These are phyloP conservation scores for Opisthocomus hoazin DNA, from an alignment of 2,113 vertebrate genomes.

Conservation along the genomic window DNA sequence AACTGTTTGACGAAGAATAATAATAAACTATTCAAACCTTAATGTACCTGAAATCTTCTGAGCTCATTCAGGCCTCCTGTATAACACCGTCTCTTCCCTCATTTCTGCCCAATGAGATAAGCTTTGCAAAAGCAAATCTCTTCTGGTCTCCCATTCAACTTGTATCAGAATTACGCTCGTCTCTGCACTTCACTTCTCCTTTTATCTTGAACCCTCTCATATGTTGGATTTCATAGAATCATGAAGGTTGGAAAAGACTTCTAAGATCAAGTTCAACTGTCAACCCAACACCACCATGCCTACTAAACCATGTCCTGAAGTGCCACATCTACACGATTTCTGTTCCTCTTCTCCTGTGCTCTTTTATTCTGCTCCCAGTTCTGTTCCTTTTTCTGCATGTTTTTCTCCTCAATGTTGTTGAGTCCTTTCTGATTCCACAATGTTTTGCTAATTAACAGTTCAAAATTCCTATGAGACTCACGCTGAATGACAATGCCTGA, in stretches of 20 bases:
- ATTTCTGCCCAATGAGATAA: neutral
- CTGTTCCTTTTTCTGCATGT: neutral
- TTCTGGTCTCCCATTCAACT: neutral
- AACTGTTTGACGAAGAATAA: neutral
- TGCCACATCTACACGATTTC: too few relatives aligned
- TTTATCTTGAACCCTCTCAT: neutral
- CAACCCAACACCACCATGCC: too few relatives aligned
- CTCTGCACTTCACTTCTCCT: neutral
- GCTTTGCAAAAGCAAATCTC: neutral
- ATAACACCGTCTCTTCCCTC: neutral
- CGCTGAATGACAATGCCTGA: neutral
- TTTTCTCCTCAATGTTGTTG: neutral
- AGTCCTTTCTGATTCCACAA: neutral
- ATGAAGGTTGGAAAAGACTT: too few relatives aligned
- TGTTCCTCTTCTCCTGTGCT: neutral
- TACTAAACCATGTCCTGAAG: too few relatives aligned
- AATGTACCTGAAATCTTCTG: neutral
- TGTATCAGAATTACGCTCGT: neutral
- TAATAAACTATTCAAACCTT: neutral
- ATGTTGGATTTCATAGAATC: too few relatives aligned
- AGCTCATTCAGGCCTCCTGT: neutral
- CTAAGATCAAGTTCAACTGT: too few relatives aligned
- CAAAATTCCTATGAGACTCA: neutral
- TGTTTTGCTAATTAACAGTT: constrained; percentile 27
- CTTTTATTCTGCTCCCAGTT: neutral